phyloP scores from a whole-genome alignment of 2,888 invertebrate species.

The Euplexia lucipara region DNA sequence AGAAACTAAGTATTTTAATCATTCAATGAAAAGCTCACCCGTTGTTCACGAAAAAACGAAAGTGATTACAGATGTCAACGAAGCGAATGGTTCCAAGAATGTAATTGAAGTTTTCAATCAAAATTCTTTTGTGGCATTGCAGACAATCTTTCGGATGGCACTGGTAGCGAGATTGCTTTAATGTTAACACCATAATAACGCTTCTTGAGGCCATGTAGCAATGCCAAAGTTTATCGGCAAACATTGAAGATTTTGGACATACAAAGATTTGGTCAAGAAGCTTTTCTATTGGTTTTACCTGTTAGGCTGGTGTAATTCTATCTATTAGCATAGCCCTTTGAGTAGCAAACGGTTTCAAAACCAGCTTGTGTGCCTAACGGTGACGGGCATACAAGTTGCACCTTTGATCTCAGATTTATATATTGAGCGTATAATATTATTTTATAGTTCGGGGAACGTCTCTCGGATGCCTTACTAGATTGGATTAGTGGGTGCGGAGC shows the following conservation, averaged over 20 bases:
- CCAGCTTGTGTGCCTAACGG: constrained; percentile 48
- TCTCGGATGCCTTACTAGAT: constrained; percentile 9
- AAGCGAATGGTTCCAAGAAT: constrained; percentile 37
- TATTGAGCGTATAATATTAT: constrained; percentile 47
- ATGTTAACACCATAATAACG: neutral
- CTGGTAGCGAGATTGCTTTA: constrained; percentile 9
- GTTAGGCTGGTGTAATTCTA: constrained; percentile 26
- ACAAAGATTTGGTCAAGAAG: constrained; percentile 4
- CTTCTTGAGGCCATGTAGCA: neutral
- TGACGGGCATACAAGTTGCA: constrained; percentile 40
- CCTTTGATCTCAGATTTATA: constrained; percentile 65
- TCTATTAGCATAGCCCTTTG: constrained; percentile 39
- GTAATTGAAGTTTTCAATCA: constrained; percentile 42
- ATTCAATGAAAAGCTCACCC: constrained; percentile 9
- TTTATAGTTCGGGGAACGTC: constrained; percentile 53
- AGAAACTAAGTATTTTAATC: constrained; percentile 10
- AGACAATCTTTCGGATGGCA: constrained; percentile 19
- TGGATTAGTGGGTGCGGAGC: constrained; percentile 3
- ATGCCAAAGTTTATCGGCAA: neutral
- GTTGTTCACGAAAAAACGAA: constrained; percentile 30
- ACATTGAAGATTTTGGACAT: neutral
- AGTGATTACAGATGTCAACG: constrained; percentile 48
- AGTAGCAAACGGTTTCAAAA: constrained; percentile 42
- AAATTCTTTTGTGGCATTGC: constrained; percentile 41
- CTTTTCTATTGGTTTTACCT: constrained; percentile 26